Base-by-base conservation (phyloP, 2,113 vertebrate species). In the Syngnathus floridae region DNA sequence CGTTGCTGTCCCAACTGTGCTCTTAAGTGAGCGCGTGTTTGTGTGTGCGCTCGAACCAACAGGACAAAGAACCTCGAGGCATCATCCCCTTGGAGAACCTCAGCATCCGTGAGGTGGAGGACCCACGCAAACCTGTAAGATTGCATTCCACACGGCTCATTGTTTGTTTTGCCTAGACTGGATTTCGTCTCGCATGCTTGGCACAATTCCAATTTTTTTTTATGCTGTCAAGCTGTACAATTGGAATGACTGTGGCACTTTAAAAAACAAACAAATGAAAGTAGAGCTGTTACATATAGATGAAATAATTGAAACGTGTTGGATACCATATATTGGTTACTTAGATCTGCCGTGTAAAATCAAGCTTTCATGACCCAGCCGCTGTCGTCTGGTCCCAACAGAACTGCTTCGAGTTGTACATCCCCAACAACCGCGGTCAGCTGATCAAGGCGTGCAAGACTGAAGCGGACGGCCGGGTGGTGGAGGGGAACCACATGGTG, bases 341-440 rank as follows among this genome's bases (percentile, higher is more conserved):
- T 31, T 16, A 6, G 14, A 19, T 16, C 16, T 19, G 17, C 6
- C 5, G 14, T 48, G 45, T 46, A 5, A 16, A 17, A 6, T 1
- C 5, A 26, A 21, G 16, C 54, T 1, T 5, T 51, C 35, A 56
- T 67, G 8, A 41, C 4, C 12, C 26, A 4, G 5, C 35, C 19
- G 3, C 14, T 37, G 31, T 31, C 6, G 0, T 5, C 7, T 36
- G 22, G 45, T n/a, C 4, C 19, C 21, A 26, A 65, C 62, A 96
- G 94, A 95, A 96, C 88, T 96, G 94, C 80, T 96, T 95, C 65
- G 95, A 95, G 85, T 88, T 96, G 22, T 95, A 96, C 81, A 95
- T 96, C 80, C 94, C 93, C 66, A 95, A 96, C 82, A 95, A 95
- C 82, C 93, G 94, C 13, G 95, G 95, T 14, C 94, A 95, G 89